Evolutionary conservation across 2,113 vertebrate species (phyloP).

Genomic region (Morone saxatilis): DNA sequence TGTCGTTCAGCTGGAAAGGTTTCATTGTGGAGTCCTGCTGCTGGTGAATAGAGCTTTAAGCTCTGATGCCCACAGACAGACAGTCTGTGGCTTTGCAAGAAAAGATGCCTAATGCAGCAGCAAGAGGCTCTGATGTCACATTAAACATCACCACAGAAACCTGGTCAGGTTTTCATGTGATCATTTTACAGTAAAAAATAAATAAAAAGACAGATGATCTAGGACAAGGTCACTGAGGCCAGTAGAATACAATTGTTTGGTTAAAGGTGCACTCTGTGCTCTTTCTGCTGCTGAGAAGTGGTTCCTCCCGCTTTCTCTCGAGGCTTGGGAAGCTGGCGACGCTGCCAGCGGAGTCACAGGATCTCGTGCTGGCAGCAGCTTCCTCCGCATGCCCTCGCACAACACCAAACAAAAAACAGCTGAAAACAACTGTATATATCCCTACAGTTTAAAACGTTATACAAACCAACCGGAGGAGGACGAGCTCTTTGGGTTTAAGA

Average conservation of each 20-base stretch:
- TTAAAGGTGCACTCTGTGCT: conserved; percentile 4
- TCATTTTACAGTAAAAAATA: not conserved
- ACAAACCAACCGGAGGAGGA: not conserved
- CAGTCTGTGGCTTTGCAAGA: conserved; percentile 14
- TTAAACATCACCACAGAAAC: conserved; percentile 16
- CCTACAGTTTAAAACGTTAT: not conserved
- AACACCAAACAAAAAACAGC: conserved; percentile 30
- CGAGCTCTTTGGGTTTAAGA: conserved; percentile 20
- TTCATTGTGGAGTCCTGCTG: not conserved
- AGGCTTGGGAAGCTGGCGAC: conserved; percentile 31
- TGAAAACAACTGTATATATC: conserved; percentile 18
- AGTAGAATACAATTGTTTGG: not conserved
- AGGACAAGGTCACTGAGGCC: not conserved
- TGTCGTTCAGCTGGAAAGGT: conserved; percentile 23
- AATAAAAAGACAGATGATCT: not conserved
- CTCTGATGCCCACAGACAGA: conserved; percentile 48
- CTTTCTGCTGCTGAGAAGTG: not conserved
- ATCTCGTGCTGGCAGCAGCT: conserved; percentile 43
- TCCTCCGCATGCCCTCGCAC: conserved; percentile 14
- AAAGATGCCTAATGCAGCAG: not conserved
- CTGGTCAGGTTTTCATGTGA: conserved; percentile 2
- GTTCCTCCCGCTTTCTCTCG: not conserved
- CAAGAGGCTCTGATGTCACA: conserved; percentile 23
- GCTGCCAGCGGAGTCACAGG: conserved; percentile 52
- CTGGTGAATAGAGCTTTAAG: conserved; percentile 18